Conservation (phyloP, 1,140 invertebrate genomes). For the Macrocentrus cingulum region DNA sequence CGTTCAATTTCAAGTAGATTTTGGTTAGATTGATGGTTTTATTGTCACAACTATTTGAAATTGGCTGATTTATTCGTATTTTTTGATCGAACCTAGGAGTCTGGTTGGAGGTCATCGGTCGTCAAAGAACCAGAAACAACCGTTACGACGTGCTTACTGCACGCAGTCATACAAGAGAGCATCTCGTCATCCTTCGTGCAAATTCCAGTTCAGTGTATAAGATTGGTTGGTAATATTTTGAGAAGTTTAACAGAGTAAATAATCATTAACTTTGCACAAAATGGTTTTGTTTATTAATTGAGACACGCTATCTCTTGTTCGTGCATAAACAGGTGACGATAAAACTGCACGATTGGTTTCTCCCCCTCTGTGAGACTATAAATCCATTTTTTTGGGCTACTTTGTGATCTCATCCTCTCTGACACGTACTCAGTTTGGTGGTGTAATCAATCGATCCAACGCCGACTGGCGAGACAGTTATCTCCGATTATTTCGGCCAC, state of each 20-base stretch:
- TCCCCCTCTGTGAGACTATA: background rate
- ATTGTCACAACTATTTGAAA: no score
- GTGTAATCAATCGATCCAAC: background rate
- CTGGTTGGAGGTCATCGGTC: conserved; percentile 6
- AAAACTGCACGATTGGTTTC: conserved; percentile 3
- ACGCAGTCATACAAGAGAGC: conserved; percentile 1
- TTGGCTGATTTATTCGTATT: no score
- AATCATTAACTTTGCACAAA: no score
- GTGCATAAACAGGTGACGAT: conserved; percentile 10
- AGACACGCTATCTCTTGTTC: background rate
- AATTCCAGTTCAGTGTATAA: no score
- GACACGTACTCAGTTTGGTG: conserved; percentile 7
- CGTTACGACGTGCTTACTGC: conserved; percentile 10
- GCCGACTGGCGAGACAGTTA: no score
- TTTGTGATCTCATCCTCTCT: background rate
- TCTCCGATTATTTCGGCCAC: background rate
- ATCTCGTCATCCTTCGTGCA: background rate
- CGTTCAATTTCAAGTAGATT: no score
- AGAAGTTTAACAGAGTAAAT: no score
- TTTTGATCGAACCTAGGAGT: no score
- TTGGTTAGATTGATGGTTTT: no score
- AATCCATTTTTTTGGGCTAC: background rate
- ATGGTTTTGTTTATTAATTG: no score
- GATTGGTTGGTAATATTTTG: no score
- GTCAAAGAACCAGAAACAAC: conserved; percentile 18